A percentile compares a stretch with the other conserved stretches of the same genome.
Conservation (phyloP, 1,140 invertebrate genomes). For the Ceratosolen fusciceps region DNA sequence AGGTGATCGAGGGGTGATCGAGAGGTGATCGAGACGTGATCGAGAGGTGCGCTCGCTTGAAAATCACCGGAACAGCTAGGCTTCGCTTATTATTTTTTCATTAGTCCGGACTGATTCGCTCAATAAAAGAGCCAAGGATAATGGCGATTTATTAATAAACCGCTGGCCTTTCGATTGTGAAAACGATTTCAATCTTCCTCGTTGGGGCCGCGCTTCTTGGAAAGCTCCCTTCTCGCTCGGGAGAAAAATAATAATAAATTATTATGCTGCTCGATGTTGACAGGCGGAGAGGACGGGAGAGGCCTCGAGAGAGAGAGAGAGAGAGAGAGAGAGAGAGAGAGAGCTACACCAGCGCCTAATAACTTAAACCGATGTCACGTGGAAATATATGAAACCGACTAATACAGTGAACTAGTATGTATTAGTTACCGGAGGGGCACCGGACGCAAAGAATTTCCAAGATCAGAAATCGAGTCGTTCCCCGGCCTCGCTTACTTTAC, state of each 20-base stretch:
- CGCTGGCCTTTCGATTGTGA: neutral
- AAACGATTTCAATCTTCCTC: neutral
- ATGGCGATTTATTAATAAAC: neutral
- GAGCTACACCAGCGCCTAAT: neutral
- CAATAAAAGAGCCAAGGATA: neutral
- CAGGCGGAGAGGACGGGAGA: neutral
- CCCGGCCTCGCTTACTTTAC: neutral
- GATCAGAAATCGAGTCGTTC: no score
- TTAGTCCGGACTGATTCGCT: no score
- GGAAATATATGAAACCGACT: slow-evolving; percentile 19
- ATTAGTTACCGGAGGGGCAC: neutral
- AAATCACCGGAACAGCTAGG: neutral
- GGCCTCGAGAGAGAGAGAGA: neutral
- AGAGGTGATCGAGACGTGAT: no score
- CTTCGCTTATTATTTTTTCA: neutral
- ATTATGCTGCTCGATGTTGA: neutral
- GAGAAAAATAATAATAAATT: slow-evolving; percentile 9
- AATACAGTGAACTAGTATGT: neutral
- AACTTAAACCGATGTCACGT: neutral
- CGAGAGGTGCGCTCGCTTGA: no score
- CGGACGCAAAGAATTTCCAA: neutral
- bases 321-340: neutral
- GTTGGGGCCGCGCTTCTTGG: neutral
- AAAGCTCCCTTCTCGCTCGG: neutral
- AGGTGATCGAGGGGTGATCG: no score